A percentile compares a stretch with the other conserved stretches of the same genome.
These are phyloP conservation scores for Empidonax alnorum DNA, from an alignment of 2,113 vertebrate genomes.

Conservation along the genomic window DNA sequence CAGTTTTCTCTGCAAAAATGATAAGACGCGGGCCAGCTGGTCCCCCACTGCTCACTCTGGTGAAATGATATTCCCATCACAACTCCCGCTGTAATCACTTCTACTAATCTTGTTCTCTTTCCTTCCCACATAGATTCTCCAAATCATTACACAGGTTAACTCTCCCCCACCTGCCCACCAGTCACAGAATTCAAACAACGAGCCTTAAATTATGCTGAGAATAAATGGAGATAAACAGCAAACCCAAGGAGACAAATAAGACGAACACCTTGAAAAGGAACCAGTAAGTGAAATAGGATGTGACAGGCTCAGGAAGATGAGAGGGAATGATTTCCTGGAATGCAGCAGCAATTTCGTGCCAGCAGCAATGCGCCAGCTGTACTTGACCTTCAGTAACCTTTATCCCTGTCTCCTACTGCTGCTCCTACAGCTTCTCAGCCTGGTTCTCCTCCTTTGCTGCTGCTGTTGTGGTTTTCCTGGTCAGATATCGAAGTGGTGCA, in stretches of 20 bases:
- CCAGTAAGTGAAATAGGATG: slow-evolving; percentile 47
- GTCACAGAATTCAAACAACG: slow-evolving; percentile 46
- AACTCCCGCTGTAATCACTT: slow-evolving; percentile 43
- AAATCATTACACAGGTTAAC: slow-evolving; percentile 56
- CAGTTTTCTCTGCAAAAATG: slow-evolving; percentile 32
- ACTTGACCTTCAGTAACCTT: slow-evolving; percentile 70
- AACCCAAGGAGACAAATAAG: slow-evolving; percentile 64
- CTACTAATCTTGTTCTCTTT: slow-evolving; percentile 35
- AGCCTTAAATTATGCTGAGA: slow-evolving; percentile 59
- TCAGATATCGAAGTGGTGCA: neutral
- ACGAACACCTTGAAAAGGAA: slow-evolving; percentile 61
- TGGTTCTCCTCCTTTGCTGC: neutral
- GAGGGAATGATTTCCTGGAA: slow-evolving; percentile 65
- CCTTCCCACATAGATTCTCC: slow-evolving; percentile 29
- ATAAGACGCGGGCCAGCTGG: neutral
- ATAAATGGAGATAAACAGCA: slow-evolving; percentile 69
- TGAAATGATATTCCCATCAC: slow-evolving; percentile 53
- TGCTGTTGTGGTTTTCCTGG: neutral
- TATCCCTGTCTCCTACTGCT: slow-evolving; percentile 6
- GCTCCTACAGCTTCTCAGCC: slow-evolving; percentile 24
- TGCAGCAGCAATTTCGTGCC: slow-evolving; percentile 62
- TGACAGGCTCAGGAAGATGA: slow-evolving; percentile 66
- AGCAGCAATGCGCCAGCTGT: slow-evolving; percentile 35
- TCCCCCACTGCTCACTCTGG: slow-evolving; percentile 37
- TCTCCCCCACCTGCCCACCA: slow-evolving; percentile 10